These are phyloP conservation scores for Mustelus asterias DNA, from an alignment of 2,113 vertebrate genomes.

Conservation along the genomic window DNA sequence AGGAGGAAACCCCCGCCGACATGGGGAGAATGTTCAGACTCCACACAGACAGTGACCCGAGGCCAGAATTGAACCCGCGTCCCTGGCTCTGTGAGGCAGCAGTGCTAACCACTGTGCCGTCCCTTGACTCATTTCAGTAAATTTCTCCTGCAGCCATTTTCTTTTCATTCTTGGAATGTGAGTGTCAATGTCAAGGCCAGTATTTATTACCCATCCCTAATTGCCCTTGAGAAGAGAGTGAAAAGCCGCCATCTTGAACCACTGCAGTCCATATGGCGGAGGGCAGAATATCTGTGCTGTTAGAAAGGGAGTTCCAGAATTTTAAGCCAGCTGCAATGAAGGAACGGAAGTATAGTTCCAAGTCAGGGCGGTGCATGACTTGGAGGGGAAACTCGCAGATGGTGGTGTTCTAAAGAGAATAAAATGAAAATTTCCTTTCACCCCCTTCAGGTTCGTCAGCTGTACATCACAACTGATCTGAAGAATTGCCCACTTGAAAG, in stretches of 20 bases:
- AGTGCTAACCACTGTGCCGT: background rate
- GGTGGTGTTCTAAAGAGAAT: background rate
- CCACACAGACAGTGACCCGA: too few relatives aligned
- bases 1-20: too few relatives aligned
- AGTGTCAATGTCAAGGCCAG: background rate
- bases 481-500: constrained; percentile 70
- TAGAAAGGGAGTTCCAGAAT: background rate
- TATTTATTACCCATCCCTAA: background rate
- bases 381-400: background rate
- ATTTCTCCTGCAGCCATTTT: background rate
- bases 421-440: background rate
- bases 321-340: background rate
- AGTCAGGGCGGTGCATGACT: background rate
- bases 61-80: too few relatives aligned
- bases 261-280: background rate
- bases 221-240: background rate
- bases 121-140: background rate
- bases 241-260: background rate
- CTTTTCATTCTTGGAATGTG: background rate
- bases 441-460: constrained; percentile 72
- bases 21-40: too few relatives aligned
- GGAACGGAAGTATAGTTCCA: background rate
- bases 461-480: constrained; percentile 77
- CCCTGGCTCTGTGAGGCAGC: too few relatives aligned
- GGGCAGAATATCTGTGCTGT: too few relatives aligned